phyloP scores from a whole-genome alignment of 35 echinoderm and acorn worm species.

The Anneissia japonica region DNA sequence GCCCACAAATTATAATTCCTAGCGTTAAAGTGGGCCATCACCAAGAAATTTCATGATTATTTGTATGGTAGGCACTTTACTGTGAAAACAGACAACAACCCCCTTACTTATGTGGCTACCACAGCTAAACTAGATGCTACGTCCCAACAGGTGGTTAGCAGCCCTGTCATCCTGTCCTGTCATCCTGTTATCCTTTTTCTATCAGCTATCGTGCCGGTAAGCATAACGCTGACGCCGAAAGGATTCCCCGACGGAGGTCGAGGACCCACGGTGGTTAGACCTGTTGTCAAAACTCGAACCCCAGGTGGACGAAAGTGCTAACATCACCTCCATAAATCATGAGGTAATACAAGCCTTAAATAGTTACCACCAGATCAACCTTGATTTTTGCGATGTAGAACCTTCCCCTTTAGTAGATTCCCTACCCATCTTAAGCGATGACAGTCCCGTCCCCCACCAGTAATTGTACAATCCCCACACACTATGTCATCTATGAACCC shows the following conservation, averaged over 20 bases:
- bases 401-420: background rate
- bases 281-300: no score
- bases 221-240: slow-evolving; percentile 2
- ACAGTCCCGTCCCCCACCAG: background rate
- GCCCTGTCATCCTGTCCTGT: no score
- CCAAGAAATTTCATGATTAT: slow-evolving; percentile 41
- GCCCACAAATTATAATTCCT: slow-evolving; percentile 50
- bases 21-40: slow-evolving; percentile 46
- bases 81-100: slow-evolving; percentile 5
- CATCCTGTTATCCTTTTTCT: background rate
- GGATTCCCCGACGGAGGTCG: background rate
- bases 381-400: background rate
- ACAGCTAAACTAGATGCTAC: slow-evolving; percentile 23
- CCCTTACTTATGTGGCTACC: no score
- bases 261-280: no score
- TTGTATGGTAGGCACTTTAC: slow-evolving; percentile 38
- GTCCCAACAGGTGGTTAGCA: slow-evolving; percentile 16
- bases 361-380: background rate
- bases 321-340: no score
- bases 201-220: slow-evolving; percentile 15
- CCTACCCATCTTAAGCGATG: background rate
- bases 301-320: no score
- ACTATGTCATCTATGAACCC: background rate
- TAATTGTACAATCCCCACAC: background rate
- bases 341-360: no score